phyloP scores from a whole-genome alignment of 2,888 invertebrate species.

The Erpobdella octoculata region DNA sequence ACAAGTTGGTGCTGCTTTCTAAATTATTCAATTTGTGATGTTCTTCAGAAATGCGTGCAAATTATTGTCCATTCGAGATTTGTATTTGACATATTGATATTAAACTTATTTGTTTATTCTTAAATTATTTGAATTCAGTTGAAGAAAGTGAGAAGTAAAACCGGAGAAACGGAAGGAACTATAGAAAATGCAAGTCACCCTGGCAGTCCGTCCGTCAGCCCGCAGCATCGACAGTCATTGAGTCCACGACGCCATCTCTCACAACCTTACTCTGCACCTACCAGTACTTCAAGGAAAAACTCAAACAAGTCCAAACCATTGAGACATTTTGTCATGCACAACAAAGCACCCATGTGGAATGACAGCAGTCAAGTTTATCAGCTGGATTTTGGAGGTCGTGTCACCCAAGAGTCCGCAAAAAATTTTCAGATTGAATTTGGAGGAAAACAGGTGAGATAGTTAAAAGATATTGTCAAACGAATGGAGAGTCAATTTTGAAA shows the following conservation, averaged over 20 bases:
- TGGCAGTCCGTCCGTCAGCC: neutral
- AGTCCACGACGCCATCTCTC: neutral
- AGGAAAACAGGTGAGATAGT: conserved; percentile 72
- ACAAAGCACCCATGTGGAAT: conserved; percentile 97
- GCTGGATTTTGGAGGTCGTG: conserved; percentile 94
- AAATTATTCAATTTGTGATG: no score
- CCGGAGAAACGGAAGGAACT: neutral
- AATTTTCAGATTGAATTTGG: conserved; percentile 97
- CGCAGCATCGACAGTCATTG: neutral
- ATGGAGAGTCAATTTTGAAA: no score
- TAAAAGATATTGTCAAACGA: neutral
- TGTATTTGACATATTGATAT: neutral
- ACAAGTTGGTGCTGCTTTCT: no score
- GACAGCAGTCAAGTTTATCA: conserved; percentile 98
- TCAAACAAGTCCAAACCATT: neutral
- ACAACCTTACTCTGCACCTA: neutral
- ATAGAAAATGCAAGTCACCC: neutral
- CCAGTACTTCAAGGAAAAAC: conserved; percentile 4
- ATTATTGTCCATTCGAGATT: no score
- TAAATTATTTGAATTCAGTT: neutral
- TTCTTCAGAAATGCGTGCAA: no score
- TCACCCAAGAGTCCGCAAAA: conserved; percentile 97
- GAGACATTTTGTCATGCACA: conserved; percentile 65
- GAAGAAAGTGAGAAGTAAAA: neutral
- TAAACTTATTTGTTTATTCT: neutral